These are phyloP conservation scores for Myathropa florea DNA, from an alignment of 2,888 invertebrate genomes.

Conservation along the genomic window DNA sequence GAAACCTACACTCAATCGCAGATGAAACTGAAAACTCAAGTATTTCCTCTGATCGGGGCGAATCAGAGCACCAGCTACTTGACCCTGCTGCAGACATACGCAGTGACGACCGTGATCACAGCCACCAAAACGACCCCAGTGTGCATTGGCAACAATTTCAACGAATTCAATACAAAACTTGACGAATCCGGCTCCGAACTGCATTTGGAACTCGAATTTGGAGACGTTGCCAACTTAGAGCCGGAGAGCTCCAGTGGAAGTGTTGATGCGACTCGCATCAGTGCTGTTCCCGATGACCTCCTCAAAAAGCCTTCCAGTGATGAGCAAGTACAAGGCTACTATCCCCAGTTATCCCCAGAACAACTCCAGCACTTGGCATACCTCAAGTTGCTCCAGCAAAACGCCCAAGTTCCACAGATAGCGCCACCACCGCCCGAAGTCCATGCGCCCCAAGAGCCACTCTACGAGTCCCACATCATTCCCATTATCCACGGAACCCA, in stretches of 20 bases:
- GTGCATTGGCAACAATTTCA: conserved; percentile 91
- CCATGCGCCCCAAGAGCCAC: conserved; percentile 86
- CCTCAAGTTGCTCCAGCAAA: conserved; percentile 86
- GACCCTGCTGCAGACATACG: conserved; percentile 94
- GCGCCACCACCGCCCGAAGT: conserved; percentile 87
- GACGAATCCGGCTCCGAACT: conserved; percentile 95
- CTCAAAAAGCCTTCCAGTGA: not conserved
- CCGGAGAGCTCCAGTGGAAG: conserved; percentile 76
- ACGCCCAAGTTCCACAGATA: conserved; percentile 85
- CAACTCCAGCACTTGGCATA: conserved; percentile 89
- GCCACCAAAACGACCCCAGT: conserved; percentile 95
- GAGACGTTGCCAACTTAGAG: conserved; percentile 87
- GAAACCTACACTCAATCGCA: conserved; percentile 96
- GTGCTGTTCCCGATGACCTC: conserved; percentile 4
- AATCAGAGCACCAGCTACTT: conserved; percentile 88
- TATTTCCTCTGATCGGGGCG: conserved; percentile 90
- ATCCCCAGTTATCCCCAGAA: conserved; percentile 79
- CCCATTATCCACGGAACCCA: conserved; percentile 89
- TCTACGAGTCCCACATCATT: conserved; percentile 91
- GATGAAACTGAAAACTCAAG: conserved; percentile 92
- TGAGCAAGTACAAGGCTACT: conserved; percentile 17
- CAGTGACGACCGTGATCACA: conserved; percentile 92
- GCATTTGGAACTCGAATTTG: conserved; percentile 92
- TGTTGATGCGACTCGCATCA: conserved; percentile 74
- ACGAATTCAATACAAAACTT: conserved; percentile 92